Base-by-base conservation (phyloP, 1,140 invertebrate species). In the Episyrphus balteatus region DNA sequence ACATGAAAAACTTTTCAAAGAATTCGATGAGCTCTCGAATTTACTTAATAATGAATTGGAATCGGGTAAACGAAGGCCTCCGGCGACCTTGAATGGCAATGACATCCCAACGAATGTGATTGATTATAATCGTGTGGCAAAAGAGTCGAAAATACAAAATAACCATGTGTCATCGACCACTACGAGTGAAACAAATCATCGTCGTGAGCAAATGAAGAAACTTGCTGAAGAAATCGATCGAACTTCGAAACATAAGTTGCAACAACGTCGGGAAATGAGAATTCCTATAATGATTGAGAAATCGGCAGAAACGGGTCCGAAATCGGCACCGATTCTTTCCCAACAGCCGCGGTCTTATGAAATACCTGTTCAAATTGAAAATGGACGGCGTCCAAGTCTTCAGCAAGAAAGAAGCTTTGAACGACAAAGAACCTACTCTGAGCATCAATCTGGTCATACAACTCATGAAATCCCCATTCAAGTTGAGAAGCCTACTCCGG, bases 1-100 rank as follows among this genome's bases (percentile, higher is more conserved):
- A 40, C 57, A 58, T 45, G 61, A 66, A 42, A 59, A 55, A 42
- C 55, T 66, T 30, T 64, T 66, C 59, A 66, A 66, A 59, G 63
- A 66, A 53, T 66, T 66, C 40, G 63, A 66, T 13, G 48, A 56
- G 2, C 42, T 66, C 7, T 63, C 63, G 1, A 59, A 66, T 48
- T 60, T 66, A 34, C 50, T 66, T 39, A 53, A 62, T 26, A 50
- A 49, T 39, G 62, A 62, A 41, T 51, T 66, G 38, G 57, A 60
- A 3, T 49, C 55, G 11, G 56, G 61, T 10, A 58, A 61, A 3
- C 21, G 21, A 5, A 26, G 21, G 21, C 21, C 21, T 26, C 21
- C 21, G 21, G 21, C 21, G 21, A 26, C 21, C 21, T 26, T 26
- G 21, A 26, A 26, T 26, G 21, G 21, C 21, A 26, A 26, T 26